Evolutionary conservation across 2,797 vertebrate species (phyloP), one percentile per base, ranked within the genome.

Genomic region (Leptodactylus fallax): DNA sequence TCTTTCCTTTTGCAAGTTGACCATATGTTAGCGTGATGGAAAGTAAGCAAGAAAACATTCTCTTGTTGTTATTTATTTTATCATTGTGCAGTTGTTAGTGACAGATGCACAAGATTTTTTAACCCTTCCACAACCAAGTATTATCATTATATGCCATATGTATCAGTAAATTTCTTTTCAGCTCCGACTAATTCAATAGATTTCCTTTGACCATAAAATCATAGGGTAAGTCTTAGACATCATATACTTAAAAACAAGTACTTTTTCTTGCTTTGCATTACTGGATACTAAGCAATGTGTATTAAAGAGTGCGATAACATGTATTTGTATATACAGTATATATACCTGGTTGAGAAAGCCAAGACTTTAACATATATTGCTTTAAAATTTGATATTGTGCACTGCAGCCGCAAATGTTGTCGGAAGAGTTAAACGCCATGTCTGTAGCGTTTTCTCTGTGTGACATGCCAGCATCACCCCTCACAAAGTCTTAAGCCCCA

Each of bases 401-500:
- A 21, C 19, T 72, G 10, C 7, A 13, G 51, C 51, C 19, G 21
- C 5, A 58, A n/a, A 58, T n/a, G 21, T 72, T 72, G 53, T 23
- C 81, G 27, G 8, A 21, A 67, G 47, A 83, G 60, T 67, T 69
- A 87, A 79, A 49, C 23, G 7, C 19, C 72, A 79, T 23, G 36
- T 36, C 81, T 79, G 69, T 21, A 21, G 9, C 51, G 72, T 53
- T 72, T 53, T 58, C 53, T 87, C 49, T 6, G 47, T 60, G 45
- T 87, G 87, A 79, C 81, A 83, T 69, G 81, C 81, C 71, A 79
- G 86, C 81, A 83, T 74, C 45, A 47, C 55, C 74, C 53, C 77
- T 85, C 56, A 23, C 79, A 87, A 92, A 92, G 74, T 85, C 88
- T 87, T 88, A 67, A 87, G 90, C 90, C 92, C 91, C 92, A 91